Evolutionary conservation across 2,113 vertebrate species (phyloP).

Genomic region (Romanogobio albipinnatus): DNA sequence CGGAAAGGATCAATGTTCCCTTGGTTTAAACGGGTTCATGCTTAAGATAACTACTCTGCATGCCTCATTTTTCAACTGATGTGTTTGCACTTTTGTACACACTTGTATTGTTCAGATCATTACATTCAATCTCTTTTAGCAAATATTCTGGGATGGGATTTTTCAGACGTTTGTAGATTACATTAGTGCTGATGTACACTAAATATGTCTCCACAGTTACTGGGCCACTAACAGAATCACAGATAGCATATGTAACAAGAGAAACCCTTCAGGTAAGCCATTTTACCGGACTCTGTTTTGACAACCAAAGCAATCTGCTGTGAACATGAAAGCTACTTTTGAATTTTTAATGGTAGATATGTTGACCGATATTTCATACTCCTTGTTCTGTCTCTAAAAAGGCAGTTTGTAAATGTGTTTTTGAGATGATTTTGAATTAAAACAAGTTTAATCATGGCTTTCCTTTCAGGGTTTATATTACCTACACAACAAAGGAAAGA

Average conservation of each 20-base stretch:
- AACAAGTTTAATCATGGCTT: background rate
- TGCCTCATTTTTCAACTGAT: background rate
- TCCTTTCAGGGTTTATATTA: constrained; percentile 82
- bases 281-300: constrained; percentile 24
- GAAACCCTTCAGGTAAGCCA: constrained; percentile 86
- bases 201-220: constrained; percentile 75
- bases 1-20: background rate
- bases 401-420: constrained; percentile 16
- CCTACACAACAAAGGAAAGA: constrained; percentile 90
- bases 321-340: constrained; percentile 25
- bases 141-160: background rate
- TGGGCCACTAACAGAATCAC: constrained; percentile 85
- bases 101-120: background rate
- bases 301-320: constrained; percentile 14
- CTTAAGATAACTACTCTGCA: background rate
- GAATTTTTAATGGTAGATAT: constrained; percentile 38
- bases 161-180: background rate
- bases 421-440: constrained; percentile 25
- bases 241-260: constrained; percentile 89
- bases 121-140: background rate
- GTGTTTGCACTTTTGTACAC: background rate
- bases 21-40: background rate
- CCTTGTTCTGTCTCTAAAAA: background rate
- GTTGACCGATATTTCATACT: constrained; percentile 12
- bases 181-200: constrained; percentile 25